Evolutionary conservation across 1,140 invertebrate species (phyloP), one percentile per base, ranked within the genome.

Genomic region (Drosophila parvula): DNA sequence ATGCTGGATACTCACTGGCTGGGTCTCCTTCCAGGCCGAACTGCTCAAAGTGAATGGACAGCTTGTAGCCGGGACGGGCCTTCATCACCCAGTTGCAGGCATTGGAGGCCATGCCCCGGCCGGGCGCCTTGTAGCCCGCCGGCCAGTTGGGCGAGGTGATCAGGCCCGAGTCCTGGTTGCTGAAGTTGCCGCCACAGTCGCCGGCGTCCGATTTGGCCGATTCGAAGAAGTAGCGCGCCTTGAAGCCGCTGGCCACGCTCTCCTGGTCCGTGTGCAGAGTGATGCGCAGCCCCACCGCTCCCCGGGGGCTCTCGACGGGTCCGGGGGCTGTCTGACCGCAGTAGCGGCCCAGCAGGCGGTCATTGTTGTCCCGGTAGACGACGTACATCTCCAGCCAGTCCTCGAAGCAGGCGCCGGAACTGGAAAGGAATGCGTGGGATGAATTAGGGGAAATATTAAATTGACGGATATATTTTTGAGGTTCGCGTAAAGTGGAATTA

Each of bases 381-480:
- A 97, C 97, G 93, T 96, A 98, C 79, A 98, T 96, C 93, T 98
- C 97, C 69, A 98, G 93, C 97, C 97, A 98, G 92, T 98, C 97
- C 91, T 98, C 97, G 92, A 96, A 96, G 92, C 97, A 98, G 53
- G 95, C 93, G n/a, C 94, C 92, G 36, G 94, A 92, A 41, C 95
- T 96, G 43, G 0, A 55, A 84, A 27, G 85, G 16, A 38, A 90
- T 40, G 50, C 22, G 30, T 3, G 4, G 28, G 7, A 16, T 14
- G 22, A 27, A 10, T 51, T 3, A 32, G 4, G n/a, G 5, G 28
- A 8, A 12, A 5, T n/a, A n/a, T n/a, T n/a, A 32, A 22, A 22
- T 22, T 22, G 1, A 1, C 22, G 22, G 22, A 22, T 22, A 22
- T 22, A 22, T 22, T 22, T 22, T 3, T 22, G n/a, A n/a, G n/a